A percentile compares a stretch with the other conserved stretches of the same genome.
Conservation (phyloP, 1,140 invertebrate species). For the Arctopsyche grandis region DNA sequence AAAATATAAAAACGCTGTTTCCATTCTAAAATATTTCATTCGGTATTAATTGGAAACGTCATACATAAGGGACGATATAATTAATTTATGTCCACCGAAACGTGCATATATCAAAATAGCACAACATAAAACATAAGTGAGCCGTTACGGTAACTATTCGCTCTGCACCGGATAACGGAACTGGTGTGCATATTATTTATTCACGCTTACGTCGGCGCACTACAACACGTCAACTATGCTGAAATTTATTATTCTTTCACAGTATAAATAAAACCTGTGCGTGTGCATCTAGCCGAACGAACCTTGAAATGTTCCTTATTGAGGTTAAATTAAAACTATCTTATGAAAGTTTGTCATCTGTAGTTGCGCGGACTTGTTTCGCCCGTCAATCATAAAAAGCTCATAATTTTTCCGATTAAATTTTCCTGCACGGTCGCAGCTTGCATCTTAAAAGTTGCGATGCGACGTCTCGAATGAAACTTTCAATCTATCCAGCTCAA, state of each 20-base stretch:
- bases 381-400: no score
- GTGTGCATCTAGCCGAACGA: no score
- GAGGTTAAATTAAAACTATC: no score
- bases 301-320: no score
- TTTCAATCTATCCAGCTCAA: no score
- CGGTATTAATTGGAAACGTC: slow-evolving; percentile 23
- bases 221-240: not conserved
- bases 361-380: not conserved
- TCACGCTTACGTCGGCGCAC: slow-evolving; percentile 5
- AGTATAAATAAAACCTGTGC: not conserved
- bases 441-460: no score
- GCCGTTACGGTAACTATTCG: slow-evolving; percentile 7
- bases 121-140: slow-evolving; percentile 19
- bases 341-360: no score
- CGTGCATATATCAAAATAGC: slow-evolving; percentile 11
- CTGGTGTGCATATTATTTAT: slow-evolving; percentile 20
- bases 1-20: not conserved
- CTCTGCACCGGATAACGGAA: not conserved
- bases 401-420: no score
- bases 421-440: no score
- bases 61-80: not conserved
- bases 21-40: not conserved
- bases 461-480: no score
- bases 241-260: slow-evolving; percentile 9
- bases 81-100: slow-evolving; percentile 25